phyloP scores from a whole-genome alignment of 64 coral and sea anemone species.

The Montipora cactus region DNA sequence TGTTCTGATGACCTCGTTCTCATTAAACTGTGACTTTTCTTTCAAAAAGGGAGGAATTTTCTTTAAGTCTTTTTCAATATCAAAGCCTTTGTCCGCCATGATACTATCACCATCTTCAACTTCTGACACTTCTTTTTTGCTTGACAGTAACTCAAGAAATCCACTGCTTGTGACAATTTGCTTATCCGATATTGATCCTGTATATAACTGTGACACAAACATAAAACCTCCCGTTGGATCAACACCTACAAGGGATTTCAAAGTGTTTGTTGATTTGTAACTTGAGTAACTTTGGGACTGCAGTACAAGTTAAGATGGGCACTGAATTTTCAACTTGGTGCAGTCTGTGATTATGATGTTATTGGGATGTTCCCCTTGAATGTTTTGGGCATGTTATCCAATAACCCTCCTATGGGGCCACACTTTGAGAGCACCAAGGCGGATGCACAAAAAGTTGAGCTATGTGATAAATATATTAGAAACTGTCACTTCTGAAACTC shows the following conservation, averaged over 20 bases:
- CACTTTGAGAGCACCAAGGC: conserved; percentile 49
- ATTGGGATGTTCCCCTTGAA: conserved; percentile 2
- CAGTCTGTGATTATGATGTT: conserved; percentile 60
- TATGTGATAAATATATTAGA: conserved; percentile 40
- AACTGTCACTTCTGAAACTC: conserved; percentile 54
- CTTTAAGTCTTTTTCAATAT: conserved; percentile 25
- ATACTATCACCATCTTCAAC: too few relatives aligned
- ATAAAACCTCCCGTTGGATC: conserved; percentile 34
- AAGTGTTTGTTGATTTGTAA: conserved; percentile 53
- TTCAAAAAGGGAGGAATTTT: conserved; percentile 31
- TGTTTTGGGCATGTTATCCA: conserved; percentile 26
- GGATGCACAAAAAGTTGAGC: conserved; percentile 35
- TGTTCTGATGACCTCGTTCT: conserved; percentile 21
- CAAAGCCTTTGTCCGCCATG: not conserved
- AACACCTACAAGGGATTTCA: conserved; percentile 55
- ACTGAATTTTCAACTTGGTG: conserved; percentile 59
- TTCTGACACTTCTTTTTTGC: conserved; percentile 4
- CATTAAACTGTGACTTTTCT: conserved; percentile 2
- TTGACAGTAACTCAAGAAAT: conserved; percentile 48
- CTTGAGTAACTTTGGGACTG: conserved; percentile 55
- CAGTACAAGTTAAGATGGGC: conserved; percentile 26
- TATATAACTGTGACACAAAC: too few relatives aligned
- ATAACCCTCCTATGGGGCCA: conserved; percentile 68
- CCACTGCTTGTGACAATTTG: conserved; percentile 51
- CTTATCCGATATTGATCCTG: conserved; percentile 44